Base-by-base conservation (phyloP, 2,113 vertebrate genomes). In the Alosa alosa region DNA sequence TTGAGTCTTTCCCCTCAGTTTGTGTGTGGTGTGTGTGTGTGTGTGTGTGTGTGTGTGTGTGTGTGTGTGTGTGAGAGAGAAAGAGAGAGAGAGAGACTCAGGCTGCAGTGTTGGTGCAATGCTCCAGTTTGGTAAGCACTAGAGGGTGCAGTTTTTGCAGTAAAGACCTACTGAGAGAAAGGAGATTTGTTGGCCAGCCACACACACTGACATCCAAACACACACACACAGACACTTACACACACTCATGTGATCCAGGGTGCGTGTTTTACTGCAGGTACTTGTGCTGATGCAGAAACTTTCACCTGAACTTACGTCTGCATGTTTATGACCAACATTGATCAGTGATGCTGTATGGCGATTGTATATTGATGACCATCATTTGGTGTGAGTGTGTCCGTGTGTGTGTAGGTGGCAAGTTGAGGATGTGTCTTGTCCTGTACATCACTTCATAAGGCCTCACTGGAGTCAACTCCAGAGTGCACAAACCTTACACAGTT, bases 71-170 rank as follows among this genome's bases (percentile, higher is more conserved):
- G n/a, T 10, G 31, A 68, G 46, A 45, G 57, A 83, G 82, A 75
- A 17, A 72, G 45, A 82, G 45, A 44, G 22, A 31, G 50, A 81
- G 36, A 72, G 25, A 2, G 64, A n/a, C 64, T 25, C 64, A 68
- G 64, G 64, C 64, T 68, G 64, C 25, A 68, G 57, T 83, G 50
- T 45, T 89, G 86, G 85, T 87, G 84, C 89, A 90, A 47, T 89
- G 81, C 84, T 84, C 82, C 84, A 82, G 50, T 60, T 86, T 25
- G 84, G 44, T 91, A 86, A 89, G 90, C 94, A 94, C 94, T 94
- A 94, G 94, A 93, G 92, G 93, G 94, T 90, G 92, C 90, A 93
- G 81, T 93, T 89, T 84, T 87, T 92, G 89, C 91, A 92, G 81
- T 15, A 84, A 50, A 90, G 52, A 84, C 72, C 84, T 52, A 81